phyloP scores from a whole-genome alignment of 1,140 invertebrate genomes.

The Mercenaria mercenaria region DNA sequence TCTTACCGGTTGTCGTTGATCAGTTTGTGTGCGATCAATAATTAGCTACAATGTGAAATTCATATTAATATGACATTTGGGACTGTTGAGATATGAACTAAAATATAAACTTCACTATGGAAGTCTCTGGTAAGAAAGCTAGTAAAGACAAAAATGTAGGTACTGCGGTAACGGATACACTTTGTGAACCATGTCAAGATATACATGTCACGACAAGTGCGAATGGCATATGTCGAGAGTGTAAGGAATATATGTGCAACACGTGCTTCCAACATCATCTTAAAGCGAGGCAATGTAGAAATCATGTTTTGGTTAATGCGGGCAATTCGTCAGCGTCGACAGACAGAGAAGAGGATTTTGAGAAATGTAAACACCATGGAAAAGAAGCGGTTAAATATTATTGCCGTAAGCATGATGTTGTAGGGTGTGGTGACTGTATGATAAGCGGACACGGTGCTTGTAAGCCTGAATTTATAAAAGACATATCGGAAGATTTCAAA shows the following conservation, averaged over 20 bases:
- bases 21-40: too few species aligned
- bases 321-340: neutral
- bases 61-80: too few species aligned
- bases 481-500: neutral
- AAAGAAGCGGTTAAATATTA: neutral
- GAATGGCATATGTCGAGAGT: neutral
- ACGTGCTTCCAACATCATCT: neutral
- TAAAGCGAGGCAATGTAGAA: neutral
- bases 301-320: neutral
- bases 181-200: neutral
- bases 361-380: neutral
- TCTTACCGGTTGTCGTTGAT: too few species aligned
- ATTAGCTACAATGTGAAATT: too few species aligned
- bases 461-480: neutral
- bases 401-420: neutral
- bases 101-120: neutral
- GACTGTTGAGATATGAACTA: too few species aligned
- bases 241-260: neutral
- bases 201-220: neutral
- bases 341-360: neutral
- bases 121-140: neutral
- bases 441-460: neutral
- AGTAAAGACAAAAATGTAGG: too few species aligned
- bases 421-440: conserved; percentile 8
- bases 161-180: neutral